These are phyloP conservation scores for Entomobrya multifasciata DNA, from an alignment of 2,888 invertebrate genomes.

Conservation along the genomic window DNA sequence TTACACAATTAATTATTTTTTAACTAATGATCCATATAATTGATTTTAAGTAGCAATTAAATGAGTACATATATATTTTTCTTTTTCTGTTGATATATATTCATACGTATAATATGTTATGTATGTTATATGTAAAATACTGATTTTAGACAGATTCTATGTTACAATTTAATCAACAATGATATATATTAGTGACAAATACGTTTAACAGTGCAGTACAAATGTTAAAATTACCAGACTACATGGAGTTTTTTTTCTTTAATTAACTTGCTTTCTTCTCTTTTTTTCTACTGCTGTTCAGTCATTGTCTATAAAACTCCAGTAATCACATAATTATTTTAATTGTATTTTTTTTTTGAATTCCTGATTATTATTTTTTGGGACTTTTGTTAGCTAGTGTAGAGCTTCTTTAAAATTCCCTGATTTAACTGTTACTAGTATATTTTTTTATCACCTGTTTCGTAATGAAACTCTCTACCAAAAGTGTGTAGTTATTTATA, in stretches of 20 bases:
- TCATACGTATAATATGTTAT: background rate
- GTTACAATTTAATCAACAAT: conserved; percentile 68
- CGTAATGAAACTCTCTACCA: background rate
- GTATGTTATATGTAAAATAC: conserved; percentile 65
- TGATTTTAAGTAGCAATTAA: background rate
- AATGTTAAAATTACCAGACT: too few species aligned
- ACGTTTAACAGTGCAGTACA: conserved; percentile 31
- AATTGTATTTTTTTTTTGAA: background rate
- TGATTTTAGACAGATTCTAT: conserved; percentile 67
- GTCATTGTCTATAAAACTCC: background rate
- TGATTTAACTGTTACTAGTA: background rate
- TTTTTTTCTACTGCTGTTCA: background rate
- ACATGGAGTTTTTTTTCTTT: too few species aligned
- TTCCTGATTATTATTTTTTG: too few species aligned
- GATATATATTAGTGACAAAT: conserved; percentile 28
- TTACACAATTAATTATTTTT: too few species aligned
- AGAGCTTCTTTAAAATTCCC: background rate
- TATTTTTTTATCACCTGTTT: conserved; percentile 19
- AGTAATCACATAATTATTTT: background rate
- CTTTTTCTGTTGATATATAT: too few species aligned
- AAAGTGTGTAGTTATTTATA: too few species aligned
- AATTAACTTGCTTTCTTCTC: too few species aligned
- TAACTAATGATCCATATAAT: too few species aligned
- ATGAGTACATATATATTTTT: conserved; percentile 32
- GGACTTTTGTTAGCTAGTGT: too few species aligned